These are phyloP conservation scores for Dioctria linearis DNA, from an alignment of 2,888 invertebrate genomes.

Conservation along the genomic window DNA sequence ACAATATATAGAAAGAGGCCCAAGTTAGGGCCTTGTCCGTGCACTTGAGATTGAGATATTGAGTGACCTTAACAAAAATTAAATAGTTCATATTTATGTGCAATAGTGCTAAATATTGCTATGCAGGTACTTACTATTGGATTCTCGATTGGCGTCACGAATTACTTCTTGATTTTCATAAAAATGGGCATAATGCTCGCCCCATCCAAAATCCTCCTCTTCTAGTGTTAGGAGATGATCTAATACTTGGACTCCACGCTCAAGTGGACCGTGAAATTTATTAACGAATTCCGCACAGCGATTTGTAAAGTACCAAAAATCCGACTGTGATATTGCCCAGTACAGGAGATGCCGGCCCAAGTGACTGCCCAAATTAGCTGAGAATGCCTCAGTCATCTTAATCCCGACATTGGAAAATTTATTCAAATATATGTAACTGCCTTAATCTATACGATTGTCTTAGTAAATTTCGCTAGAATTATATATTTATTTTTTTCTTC, in stretches of 20 bases:
- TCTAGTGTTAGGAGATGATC: conserved; percentile 78
- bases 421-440: neutral
- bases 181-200: conserved; percentile 66
- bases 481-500: neutral
- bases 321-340: conserved; percentile 78
- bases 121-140: conserved; percentile 33
- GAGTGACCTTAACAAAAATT: conserved; percentile 9
- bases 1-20: conserved; percentile 20
- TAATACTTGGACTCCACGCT: conserved; percentile 74
- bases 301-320: conserved; percentile 76
- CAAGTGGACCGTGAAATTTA: conserved; percentile 70
- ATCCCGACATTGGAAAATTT: conserved; percentile 36
- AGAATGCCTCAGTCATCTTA: conserved; percentile 71
- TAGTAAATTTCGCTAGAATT: neutral
- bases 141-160: conserved; percentile 29
- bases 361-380: conserved; percentile 70
- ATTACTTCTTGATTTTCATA: conserved; percentile 63
- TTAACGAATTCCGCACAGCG: conserved; percentile 74
- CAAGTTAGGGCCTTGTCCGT: conserved; percentile 37
- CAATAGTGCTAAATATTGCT: neutral
- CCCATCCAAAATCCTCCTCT: conserved; percentile 70
- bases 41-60: conserved; percentile 36
- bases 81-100: conserved; percentile 12
- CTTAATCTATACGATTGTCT: neutral
- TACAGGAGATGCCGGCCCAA: conserved; percentile 75